Evolutionary conservation across 2,113 vertebrate species (phyloP), one percentile per base, ranked within the genome.

Genomic region (Turdus rufiventris): DNA sequence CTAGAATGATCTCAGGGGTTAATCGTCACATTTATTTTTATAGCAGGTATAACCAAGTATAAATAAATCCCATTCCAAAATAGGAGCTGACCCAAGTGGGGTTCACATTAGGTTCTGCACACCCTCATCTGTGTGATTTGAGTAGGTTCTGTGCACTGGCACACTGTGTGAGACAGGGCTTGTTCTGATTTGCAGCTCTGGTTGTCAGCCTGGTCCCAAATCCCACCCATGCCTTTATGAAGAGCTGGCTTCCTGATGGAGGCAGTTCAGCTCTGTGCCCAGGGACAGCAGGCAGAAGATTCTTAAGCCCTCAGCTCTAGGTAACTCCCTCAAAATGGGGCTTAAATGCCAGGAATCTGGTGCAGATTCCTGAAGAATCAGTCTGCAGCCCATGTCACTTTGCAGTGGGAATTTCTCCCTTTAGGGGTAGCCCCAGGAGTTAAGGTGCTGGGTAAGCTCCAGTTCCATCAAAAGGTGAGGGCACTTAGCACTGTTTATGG

Each of bases 1-100:
- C 91, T 93, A 96, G 97, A 77, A 92, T 86, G 94, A 93, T 93
- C 97, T 98, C 96, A 96, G 98, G 96, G 96, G 94, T 92, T 89
- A 96, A 94, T 95, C 0, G 66, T 94, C 89, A 83, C 86, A 82
- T 94, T 93, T 94, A 96, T 93, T 96, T 98, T 95, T 96, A 94
- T 95, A 95, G 84, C 82, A 91, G 74, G 72, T 68, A 42, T 57
- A 57, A 48, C 53, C 68, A 43, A 87, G 42, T 91, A 95, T 89
- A 66, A 85, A 68, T 84, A 93, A 72, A 26, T 71, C 77, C 57
- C 91, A 84, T 88, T 76, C 92, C 71, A 85, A 68, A 74, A 67
- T 10, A 77, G 20, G 38, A 60, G 38, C 63, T 63, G 68, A 54
- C 91, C 12, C 25, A 88, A 65, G 68, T 50, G 58, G 91, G 72